Conservation (phyloP, 1,140 invertebrate species). For the Zophobas atratus region DNA sequence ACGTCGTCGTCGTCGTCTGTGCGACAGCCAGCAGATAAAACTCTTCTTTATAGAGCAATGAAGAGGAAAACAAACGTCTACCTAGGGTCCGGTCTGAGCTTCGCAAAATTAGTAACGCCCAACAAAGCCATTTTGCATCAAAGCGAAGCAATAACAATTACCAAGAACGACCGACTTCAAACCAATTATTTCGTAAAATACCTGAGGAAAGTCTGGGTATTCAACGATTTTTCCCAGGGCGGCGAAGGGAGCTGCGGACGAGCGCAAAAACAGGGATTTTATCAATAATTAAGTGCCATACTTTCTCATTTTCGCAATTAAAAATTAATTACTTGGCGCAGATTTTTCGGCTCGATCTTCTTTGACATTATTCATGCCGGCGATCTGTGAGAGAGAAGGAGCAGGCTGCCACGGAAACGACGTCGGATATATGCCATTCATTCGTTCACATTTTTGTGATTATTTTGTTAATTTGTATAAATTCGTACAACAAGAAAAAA, state of each 20-base stretch:
- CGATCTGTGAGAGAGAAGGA: too few species aligned
- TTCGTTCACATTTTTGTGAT: too few species aligned
- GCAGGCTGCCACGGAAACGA: too few species aligned
- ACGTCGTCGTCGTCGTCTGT: not conserved
- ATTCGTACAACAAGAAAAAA: too few species aligned
- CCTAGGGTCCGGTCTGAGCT: conserved; percentile 2
- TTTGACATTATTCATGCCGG: too few species aligned
- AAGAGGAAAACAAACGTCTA: conserved; percentile 2
- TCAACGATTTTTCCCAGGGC: not conserved
- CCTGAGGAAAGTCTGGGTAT: conserved; percentile 13
- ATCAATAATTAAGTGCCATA: conserved; percentile 37
- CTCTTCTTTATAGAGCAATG: conserved; percentile 1
- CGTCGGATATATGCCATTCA: too few species aligned
- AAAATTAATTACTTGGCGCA: conserved; percentile 25
- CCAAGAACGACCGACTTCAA: conserved; percentile 25
- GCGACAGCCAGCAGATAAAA: not conserved
- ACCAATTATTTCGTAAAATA: conserved; percentile 34
- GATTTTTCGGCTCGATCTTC: not conserved
- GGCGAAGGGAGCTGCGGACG: conserved; percentile 11
- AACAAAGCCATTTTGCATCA: conserved; percentile 41
- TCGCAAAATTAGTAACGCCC: conserved; percentile 13
- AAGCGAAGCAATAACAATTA: conserved; percentile 39
- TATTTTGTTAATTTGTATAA: too few species aligned
- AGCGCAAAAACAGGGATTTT: conserved; percentile 22
- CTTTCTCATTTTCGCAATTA: conserved; percentile 38